phyloP scores from a whole-genome alignment of 2,888 invertebrate genomes.

The Phyllotreta cruciferae region DNA sequence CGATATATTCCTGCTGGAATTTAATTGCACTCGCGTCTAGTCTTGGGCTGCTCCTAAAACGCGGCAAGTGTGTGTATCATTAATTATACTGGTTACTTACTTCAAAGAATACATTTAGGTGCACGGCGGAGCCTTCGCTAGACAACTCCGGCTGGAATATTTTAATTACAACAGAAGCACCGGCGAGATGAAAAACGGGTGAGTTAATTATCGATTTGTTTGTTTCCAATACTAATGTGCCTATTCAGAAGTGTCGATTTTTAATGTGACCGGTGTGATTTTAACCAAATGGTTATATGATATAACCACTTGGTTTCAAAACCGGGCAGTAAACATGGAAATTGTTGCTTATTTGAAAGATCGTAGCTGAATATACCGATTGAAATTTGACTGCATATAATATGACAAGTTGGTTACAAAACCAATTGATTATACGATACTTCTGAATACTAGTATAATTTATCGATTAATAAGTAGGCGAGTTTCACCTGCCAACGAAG shows the following conservation, averaged over 20 bases:
- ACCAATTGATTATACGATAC: too few species aligned
- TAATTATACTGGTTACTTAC: slow-evolving; percentile 31
- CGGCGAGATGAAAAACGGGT: slow-evolving; percentile 32
- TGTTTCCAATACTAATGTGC: background rate
- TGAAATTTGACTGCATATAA: too few species aligned
- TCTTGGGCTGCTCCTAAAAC: slow-evolving; percentile 13
- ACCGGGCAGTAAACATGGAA: too few species aligned
- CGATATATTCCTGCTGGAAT: slow-evolving; percentile 30
- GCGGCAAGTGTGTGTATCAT: slow-evolving; percentile 25
- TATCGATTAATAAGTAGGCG: background rate
- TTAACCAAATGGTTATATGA: too few species aligned
- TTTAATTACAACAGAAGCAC: slow-evolving; percentile 2
- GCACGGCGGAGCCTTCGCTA: background rate
- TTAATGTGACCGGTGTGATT: too few species aligned
- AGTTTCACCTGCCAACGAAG: background rate
- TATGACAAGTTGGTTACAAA: too few species aligned
- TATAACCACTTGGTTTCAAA: too few species aligned
- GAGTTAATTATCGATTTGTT: slow-evolving; percentile 11
- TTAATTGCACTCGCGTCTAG: slow-evolving; percentile 35
- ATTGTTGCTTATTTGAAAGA: too few species aligned
- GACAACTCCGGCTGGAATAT: background rate
- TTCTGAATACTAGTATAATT: too few species aligned
- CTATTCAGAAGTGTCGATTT: too few species aligned
- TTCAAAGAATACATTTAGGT: slow-evolving; percentile 29
- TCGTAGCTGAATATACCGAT: too few species aligned